phyloP scores from a whole-genome alignment of 2,888 invertebrate genomes.

The Atrina japonica region DNA sequence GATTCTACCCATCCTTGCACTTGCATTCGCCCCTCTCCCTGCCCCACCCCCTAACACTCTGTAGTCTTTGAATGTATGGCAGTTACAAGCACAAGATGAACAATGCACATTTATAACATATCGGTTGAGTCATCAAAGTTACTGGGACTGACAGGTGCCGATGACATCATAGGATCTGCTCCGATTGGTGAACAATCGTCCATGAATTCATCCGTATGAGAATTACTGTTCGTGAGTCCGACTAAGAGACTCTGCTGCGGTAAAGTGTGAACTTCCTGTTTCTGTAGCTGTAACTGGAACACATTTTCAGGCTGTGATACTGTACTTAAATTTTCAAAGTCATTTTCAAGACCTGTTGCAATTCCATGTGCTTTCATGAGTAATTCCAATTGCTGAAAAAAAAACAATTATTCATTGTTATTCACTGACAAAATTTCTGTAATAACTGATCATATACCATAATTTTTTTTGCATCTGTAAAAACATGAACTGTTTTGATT shows the following conservation, averaged over 20 bases:
- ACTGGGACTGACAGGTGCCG: constrained; percentile 66
- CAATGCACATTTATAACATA: constrained; percentile 25
- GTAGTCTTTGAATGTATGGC: too few relatives aligned
- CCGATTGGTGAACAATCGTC: constrained; percentile 70
- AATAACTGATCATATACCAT: too few relatives aligned
- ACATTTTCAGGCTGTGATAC: constrained; percentile 34
- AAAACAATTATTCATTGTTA: too few relatives aligned
- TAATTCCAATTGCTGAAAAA: constrained; percentile 72
- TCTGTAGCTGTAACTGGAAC: constrained; percentile 23
- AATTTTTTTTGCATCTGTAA: too few relatives aligned
- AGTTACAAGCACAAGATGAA: too few relatives aligned
- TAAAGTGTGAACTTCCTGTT: constrained; percentile 24
- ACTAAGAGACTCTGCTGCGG: constrained; percentile 21
- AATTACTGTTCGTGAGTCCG: constrained; percentile 22
- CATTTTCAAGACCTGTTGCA: constrained; percentile 54
- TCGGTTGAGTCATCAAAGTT: constrained; percentile 54
- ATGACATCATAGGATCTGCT: constrained; percentile 76
- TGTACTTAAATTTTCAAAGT: constrained; percentile 47
- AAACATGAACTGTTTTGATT: too few relatives aligned
- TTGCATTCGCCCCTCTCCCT: too few relatives aligned
- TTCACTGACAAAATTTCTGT: too few relatives aligned
- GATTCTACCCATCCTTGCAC: too few relatives aligned
- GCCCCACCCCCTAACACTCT: too few relatives aligned
- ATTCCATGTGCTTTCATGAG: constrained; percentile 70
- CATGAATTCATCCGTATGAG: constrained; percentile 55